Evolutionary conservation across 2,797 vertebrate species (phyloP), one percentile per base, ranked within the genome.

Genomic region (Microhierax caerulescens): DNA sequence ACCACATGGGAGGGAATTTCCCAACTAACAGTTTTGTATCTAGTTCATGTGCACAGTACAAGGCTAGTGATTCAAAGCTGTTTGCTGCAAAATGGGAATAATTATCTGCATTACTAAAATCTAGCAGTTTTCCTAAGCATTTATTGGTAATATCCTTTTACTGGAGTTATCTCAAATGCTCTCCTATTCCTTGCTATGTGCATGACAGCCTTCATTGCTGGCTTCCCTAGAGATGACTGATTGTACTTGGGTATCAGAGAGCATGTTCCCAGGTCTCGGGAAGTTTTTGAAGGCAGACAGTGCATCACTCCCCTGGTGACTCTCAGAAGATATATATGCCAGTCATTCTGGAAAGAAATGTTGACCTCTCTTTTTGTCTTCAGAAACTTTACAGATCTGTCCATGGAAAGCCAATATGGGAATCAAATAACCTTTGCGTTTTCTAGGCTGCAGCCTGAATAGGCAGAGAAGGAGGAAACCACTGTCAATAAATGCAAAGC

Each of bases 401-500:
- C 87, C 81, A 77, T 11, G 9, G 81, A 91, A 89, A 88, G 72
- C 7, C 87, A 85, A 11, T 74, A 43, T 70, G 74, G 60, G 67
- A 87, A 77, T 83, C 34, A 53, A 90, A 78, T 74, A 88, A 94
- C 72, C 60, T 93, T 80, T 88, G 28, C 3, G 0, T 92, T 94
- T 82, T 83, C 81, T 79, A 89, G 51, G 70, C 59, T 92, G 89
- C 70, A 70, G 64, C 22, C 81, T 85, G 86, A 82, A 92, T 19
- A 94, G 75, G 81, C 56, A 91, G 78, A 88, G 74, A 67, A 78
- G 93, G 70, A 92, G 81, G 72, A 96, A 96, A 95, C 54, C 43
- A 41, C 81, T 93, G 84, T 96, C 96, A 96, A 91, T 96, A 97
- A 93, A 80, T 51, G 81, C 53, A 92, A 85, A 89, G 91, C 94